phyloP scores from a whole-genome alignment of 2,113 vertebrate genomes.

The Orientallactaga bullata region DNA sequence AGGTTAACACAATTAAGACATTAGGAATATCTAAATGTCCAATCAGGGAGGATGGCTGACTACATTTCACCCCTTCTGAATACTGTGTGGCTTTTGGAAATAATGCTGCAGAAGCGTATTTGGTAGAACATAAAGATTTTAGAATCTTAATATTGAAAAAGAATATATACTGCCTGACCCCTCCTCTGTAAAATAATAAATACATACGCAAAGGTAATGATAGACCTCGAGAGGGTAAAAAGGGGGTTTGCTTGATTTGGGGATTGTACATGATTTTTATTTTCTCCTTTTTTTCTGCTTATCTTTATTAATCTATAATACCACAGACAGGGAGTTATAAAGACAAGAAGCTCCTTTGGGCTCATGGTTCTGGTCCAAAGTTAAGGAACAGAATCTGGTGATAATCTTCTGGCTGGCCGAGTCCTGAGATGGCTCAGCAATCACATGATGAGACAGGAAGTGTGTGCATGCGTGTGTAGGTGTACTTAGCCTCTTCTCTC shows the following conservation, averaged over 20 bases:
- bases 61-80: conserved; percentile 15
- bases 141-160: conserved; percentile 34
- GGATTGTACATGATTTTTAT: not conserved
- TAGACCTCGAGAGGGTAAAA: not conserved
- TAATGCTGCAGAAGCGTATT: conserved; percentile 12
- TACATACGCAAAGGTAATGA: not conserved
- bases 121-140: conserved; percentile 8
- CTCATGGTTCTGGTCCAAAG: not conserved
- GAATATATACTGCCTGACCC: not conserved
- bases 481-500: no score
- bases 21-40: not conserved
- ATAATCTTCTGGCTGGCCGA: not conserved
- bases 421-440: not conserved
- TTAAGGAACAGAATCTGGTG: not conserved
- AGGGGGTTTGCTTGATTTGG: not conserved
- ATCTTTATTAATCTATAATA: not conserved
- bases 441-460: not conserved
- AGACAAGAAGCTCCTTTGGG: not conserved
- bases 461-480: rapidly evolving
- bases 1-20: conserved; percentile 20
- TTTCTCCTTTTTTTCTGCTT: conserved; percentile 29
- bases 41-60: not conserved
- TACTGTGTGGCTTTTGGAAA: conserved; percentile 19
- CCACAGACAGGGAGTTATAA: not conserved
- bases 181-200: conserved; percentile 52